Evolutionary conservation across 2,888 invertebrate species (phyloP).

Genomic region (Campoplex capitator): DNA sequence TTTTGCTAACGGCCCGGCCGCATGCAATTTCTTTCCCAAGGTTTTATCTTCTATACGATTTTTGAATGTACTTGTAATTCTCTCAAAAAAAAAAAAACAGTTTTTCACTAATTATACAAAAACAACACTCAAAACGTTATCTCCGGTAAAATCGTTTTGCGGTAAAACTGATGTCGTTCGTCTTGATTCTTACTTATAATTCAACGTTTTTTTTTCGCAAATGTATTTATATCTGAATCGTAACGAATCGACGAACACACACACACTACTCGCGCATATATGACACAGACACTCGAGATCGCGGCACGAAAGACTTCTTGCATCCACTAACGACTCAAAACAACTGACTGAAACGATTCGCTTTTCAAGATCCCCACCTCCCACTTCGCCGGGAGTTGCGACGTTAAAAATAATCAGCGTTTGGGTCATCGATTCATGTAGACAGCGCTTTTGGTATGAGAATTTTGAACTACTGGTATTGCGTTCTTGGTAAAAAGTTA

Average conservation of each 20-base stretch:
- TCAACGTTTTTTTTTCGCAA: slow-evolving; percentile 10
- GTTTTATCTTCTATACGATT: background rate
- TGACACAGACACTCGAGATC: slow-evolving; percentile 38
- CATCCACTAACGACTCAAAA: slow-evolving; percentile 74
- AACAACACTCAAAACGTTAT: slow-evolving; percentile 20
- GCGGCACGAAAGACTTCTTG: slow-evolving; percentile 43
- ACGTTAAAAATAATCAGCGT: slow-evolving; percentile 31
- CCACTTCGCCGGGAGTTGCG: slow-evolving; percentile 11
- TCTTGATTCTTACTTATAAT: background rate
- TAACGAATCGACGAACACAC: slow-evolving; percentile 34
- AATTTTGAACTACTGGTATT: background rate
- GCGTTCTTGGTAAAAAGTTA: background rate
- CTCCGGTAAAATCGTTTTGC: background rate
- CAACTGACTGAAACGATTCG: slow-evolving; percentile 78
- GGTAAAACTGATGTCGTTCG: background rate
- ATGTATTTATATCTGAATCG: slow-evolving; percentile 20
- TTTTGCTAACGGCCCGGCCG: slow-evolving; percentile 84
- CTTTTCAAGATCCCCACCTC: background rate
- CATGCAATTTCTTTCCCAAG: slow-evolving; percentile 66
- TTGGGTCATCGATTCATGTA: slow-evolving; percentile 40
- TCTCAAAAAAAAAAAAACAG: slow-evolving; percentile 37
- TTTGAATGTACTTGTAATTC: background rate
- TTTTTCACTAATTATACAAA: slow-evolving; percentile 32
- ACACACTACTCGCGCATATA: slow-evolving; percentile 31
- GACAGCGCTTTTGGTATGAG: background rate